Evolutionary conservation across 2,113 vertebrate species (phyloP).

Genomic region (Zosterops pallidus): DNA sequence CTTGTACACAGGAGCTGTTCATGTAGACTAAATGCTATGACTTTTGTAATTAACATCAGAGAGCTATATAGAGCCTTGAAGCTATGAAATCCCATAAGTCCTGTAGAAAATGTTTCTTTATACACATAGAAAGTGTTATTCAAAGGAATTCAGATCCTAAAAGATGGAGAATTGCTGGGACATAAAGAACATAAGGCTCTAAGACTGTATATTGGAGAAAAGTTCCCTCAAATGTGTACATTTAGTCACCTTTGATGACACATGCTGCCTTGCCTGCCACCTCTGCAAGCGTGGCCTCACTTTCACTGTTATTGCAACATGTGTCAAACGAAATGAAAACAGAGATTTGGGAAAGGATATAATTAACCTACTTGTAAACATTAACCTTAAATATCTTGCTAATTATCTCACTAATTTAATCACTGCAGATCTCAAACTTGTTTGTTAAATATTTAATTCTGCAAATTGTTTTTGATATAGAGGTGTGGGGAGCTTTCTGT

Average conservation of each 20-base stretch:
- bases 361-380: conserved; percentile 59
- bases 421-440: conserved; percentile 19
- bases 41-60: conserved; percentile 25
- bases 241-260: background rate
- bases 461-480: conserved; percentile 23
- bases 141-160: background rate
- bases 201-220: background rate
- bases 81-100: background rate
- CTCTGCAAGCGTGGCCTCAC: background rate
- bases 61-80: background rate
- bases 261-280: background rate
- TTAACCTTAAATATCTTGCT: conserved; percentile 57
- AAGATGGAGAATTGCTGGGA: background rate
- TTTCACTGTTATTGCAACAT: conserved; percentile 18
- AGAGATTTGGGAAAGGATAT: conserved; percentile 52
- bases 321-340: background rate
- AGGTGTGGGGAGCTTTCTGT: background rate
- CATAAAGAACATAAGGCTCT: background rate
- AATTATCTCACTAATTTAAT: conserved; percentile 64
- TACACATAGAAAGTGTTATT: background rate
- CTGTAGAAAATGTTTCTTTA: background rate
- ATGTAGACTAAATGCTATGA: background rate
- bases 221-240: background rate
- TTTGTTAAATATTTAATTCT: conserved; percentile 47
- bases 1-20: background rate